Percentiles rank a stretch among this genome's conserved stretches.
Conservation (phyloP, 2,888 invertebrate species). For the Drosophila paramelanica region DNA sequence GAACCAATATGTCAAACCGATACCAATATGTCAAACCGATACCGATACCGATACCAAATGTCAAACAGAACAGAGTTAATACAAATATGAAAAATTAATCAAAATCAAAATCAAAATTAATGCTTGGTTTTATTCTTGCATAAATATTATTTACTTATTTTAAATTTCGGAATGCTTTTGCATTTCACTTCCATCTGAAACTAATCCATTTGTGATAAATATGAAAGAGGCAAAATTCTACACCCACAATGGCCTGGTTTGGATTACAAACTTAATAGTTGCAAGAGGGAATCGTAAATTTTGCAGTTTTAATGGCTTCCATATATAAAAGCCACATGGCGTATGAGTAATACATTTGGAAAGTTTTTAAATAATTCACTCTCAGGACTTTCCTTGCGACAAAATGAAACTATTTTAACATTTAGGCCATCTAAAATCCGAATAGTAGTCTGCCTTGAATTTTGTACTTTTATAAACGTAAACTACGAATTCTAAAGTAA, state of each 20-base stretch:
- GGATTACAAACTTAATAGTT: neutral
- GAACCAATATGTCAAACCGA: no score
- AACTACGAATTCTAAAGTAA: no score
- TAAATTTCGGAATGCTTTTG: no score
- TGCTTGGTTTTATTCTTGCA: no score
- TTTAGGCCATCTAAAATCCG: slow-evolving; percentile 2
- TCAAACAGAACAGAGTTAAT: no score
- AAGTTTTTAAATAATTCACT: slow-evolving; percentile 15
- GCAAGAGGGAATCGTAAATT: slow-evolving; percentile 2
- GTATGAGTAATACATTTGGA: slow-evolving; percentile 6
- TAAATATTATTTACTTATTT: no score
- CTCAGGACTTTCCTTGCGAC: neutral
- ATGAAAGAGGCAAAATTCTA: neutral
- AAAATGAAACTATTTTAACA: slow-evolving; percentile 4
- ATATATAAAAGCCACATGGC: slow-evolving; percentile 5
- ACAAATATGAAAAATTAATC: no score
- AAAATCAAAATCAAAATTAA: no score
- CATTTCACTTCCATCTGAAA: neutral
- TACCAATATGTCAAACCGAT: no score
- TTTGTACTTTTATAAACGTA: neutral
- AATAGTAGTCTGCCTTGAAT: neutral
- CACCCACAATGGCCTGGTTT: neutral
- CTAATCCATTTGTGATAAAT: slow-evolving; percentile 5
- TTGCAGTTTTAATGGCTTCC: slow-evolving; percentile 16
- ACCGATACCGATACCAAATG: no score